Evolutionary conservation across 2,113 vertebrate genomes (phyloP), one percentile per base, ranked within the genome.

Genomic region (Hemiscyllium ocellatum): DNA sequence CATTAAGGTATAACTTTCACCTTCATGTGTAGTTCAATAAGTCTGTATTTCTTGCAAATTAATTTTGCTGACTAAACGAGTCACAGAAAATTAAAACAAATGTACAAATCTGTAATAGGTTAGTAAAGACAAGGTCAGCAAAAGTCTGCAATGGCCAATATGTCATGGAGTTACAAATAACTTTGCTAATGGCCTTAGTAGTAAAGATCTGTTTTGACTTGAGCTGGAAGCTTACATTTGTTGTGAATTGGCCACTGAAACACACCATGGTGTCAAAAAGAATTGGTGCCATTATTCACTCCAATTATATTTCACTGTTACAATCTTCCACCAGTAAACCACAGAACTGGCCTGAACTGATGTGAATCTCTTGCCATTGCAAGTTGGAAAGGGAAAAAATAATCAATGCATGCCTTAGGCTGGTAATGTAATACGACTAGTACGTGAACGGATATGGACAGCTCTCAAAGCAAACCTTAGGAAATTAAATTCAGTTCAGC

Each of bases 1-100:
- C 69, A 72, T 95, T 52, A 72, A 70, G 69, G 47, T 72, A 95
- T 70, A 95, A 95, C 70, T 95, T 95, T 95, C 94, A 95, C 94
- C 94, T 72, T 33, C 66, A 52, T 26, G 94, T 72, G 68, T 33
- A 72, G 94, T 95, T 95, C 69, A 95, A 72, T 95, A 95, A 95
- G 47, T 47, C 94, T 6, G 47, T 95, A 42, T 69, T 95, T 72
- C 89, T 66, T 65, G n/a, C 89, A 93, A 93, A 93, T 93, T 66
- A 72, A 52, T 95, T 95, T 72, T 76, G 69, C 69, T 76, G 66
- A 70, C 91, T 94, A 70, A 95, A 95, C 68, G 13, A 50, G 42
- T 95, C 94, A 95, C 37, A 95, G 94, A 72, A 72, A 72, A 70
- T 95, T 76, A 52, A 66, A 72, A 95, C 42, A 95, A 95, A 95